These are phyloP conservation scores for Forbesichthys papilliferus DNA, from an alignment of 2,113 vertebrate genomes.

Conservation along the genomic window DNA sequence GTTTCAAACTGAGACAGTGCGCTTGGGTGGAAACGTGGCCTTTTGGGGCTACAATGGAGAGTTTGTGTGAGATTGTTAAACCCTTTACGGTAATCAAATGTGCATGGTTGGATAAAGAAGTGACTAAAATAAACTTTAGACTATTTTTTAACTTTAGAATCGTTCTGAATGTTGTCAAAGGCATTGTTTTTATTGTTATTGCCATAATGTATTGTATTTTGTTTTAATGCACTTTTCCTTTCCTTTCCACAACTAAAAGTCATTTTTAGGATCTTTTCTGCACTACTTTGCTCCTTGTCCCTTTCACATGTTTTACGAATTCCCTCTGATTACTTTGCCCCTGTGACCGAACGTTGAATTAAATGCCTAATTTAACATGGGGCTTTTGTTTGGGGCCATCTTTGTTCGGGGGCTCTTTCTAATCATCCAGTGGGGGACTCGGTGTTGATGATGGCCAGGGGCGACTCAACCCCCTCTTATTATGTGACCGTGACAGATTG, in stretches of 20 bases:
- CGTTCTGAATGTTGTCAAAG: too few species aligned
- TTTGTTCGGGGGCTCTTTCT: conserved; percentile 68
- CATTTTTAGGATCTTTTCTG: conserved; percentile 18
- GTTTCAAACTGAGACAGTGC: too few species aligned
- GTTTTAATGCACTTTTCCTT: background rate
- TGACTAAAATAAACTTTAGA: too few species aligned
- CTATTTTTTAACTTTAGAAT: too few species aligned
- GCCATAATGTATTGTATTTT: background rate
- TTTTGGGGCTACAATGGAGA: too few species aligned
- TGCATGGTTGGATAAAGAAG: too few species aligned
- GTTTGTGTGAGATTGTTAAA: too few species aligned
- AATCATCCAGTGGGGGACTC: conserved; percentile 59
- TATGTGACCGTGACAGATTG: conserved; percentile 69
- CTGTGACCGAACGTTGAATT: conserved; percentile 73
- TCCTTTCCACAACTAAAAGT: background rate
- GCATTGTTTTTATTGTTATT: background rate
- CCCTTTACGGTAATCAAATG: too few species aligned
- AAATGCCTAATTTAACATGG: conserved; percentile 81
- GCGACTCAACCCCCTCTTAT: conserved; percentile 60
- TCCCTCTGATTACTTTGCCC: conserved; percentile 72
- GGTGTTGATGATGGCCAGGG: conserved; percentile 58
- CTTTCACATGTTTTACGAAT: conserved; percentile 51
- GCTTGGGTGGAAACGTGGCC: too few species aligned
- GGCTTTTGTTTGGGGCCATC: conserved; percentile 62
- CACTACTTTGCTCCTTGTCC: conserved; percentile 22